Conservation (phyloP, 2,113 vertebrate species). For the Catharus fuscescens region DNA sequence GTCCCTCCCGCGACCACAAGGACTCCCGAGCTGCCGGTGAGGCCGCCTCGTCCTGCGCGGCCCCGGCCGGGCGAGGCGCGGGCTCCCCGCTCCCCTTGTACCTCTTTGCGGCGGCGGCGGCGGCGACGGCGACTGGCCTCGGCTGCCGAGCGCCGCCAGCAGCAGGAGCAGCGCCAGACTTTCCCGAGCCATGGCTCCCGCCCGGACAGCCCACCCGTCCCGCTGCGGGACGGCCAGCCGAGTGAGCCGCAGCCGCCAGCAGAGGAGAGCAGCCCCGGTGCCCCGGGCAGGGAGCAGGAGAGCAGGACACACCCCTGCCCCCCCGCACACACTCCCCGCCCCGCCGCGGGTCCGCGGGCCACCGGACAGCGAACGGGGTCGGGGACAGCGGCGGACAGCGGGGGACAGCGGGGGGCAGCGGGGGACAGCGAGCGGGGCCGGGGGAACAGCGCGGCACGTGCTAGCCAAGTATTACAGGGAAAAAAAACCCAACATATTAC, state of each 20-base stretch:
- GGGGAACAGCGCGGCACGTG: background rate
- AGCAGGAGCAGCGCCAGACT: slow-evolving; percentile 16
- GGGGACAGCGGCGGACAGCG: background rate
- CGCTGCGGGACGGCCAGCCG: background rate
- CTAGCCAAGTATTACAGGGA: background rate
- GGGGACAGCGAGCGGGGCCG: too few relatives aligned
- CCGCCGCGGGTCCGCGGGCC: background rate
- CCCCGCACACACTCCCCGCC: background rate
- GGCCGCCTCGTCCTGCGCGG: background rate
- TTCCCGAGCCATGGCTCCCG: slow-evolving; percentile 4
- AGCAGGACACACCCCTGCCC: slow-evolving; percentile 26
- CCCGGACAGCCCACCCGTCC: background rate
- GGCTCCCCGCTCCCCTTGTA: slow-evolving; percentile 12
- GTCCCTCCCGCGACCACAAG: background rate
- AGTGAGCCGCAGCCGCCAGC: background rate
- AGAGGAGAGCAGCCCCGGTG: background rate
- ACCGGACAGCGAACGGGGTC: background rate
- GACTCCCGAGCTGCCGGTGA: background rate
- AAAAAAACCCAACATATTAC: background rate
- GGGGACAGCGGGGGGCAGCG: too few relatives aligned
- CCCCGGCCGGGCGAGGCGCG: background rate
- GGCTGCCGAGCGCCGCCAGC: slow-evolving; percentile 26
- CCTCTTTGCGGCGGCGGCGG: slow-evolving; percentile 51
- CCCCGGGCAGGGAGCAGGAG: background rate
- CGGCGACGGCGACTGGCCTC: background rate